Conservation (phyloP, 2,797 vertebrate genomes). For the Hipposideros larvatus region DNA sequence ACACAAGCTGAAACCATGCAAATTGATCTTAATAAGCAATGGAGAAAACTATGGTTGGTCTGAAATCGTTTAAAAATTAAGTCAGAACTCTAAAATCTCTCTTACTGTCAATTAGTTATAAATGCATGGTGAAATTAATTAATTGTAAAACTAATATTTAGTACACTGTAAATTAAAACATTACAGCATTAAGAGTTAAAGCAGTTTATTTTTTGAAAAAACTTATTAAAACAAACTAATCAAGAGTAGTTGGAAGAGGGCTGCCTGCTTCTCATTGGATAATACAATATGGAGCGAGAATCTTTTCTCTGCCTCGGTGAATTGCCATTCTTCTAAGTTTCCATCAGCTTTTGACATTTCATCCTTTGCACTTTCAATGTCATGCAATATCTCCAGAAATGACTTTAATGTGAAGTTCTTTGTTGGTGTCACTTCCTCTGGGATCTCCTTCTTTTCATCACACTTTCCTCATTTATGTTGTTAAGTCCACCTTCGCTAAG, state of each 20-base stretch:
- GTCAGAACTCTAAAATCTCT: not conserved
- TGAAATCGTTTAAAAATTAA: not conserved
- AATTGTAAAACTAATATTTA: not conserved
- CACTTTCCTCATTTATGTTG: not conserved
- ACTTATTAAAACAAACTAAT: not conserved
- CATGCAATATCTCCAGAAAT: not conserved
- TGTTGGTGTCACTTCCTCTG: not conserved
- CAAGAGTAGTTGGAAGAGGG: not conserved
- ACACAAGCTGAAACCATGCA: not conserved
- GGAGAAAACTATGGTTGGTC: not conserved
- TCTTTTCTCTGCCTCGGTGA: not conserved
- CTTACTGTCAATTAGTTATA: not conserved
- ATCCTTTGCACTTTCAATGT: not conserved
- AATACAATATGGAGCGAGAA: not conserved
- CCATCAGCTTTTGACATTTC: not conserved
- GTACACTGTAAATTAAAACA: not conserved
- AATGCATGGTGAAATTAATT: not conserved
- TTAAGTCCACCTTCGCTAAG: not conserved
- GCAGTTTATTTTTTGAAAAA: constrained; percentile 20
- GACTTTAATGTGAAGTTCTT: not conserved
- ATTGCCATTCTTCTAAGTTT: not conserved
- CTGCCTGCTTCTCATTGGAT: not conserved
- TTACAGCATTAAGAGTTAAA: constrained; percentile 17
- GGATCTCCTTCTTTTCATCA: not conserved
- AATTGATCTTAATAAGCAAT: not conserved